A percentile compares a stretch with the other conserved stretches of the same genome.
These are phyloP conservation scores for Pammene aurita DNA, from an alignment of 2,888 invertebrate genomes.

Conservation along the genomic window DNA sequence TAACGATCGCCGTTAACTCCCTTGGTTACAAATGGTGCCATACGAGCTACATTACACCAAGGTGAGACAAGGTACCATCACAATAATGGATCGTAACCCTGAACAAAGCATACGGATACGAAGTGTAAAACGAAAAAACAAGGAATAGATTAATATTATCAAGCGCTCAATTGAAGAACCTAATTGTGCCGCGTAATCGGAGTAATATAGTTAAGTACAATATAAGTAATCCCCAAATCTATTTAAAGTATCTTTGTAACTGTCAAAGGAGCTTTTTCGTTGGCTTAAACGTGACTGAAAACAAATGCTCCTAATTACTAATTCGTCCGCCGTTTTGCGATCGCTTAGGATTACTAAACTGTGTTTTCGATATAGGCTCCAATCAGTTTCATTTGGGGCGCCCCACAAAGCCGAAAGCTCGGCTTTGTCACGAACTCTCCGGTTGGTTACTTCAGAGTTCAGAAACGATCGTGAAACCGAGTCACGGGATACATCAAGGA, in stretches of 20 bases:
- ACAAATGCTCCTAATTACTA: slow-evolving; percentile 64
- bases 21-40: slow-evolving; percentile 56
- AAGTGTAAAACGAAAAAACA: slow-evolving; percentile 35
- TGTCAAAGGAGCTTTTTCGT: slow-evolving; percentile 55
- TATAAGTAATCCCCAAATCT: slow-evolving; percentile 28
- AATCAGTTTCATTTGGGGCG: slow-evolving; percentile 44
- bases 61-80: slow-evolving; percentile 58
- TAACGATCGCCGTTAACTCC: slow-evolving; percentile 54
- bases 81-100: slow-evolving; percentile 48
- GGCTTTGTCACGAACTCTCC: slow-evolving; percentile 59
- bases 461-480: slow-evolving; percentile 61
- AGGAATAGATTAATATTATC: slow-evolving; percentile 41
- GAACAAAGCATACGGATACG: slow-evolving; percentile 53
- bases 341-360: slow-evolving; percentile 60
- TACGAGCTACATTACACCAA: slow-evolving; percentile 65
- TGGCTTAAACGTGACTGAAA: slow-evolving; percentile 62
- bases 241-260: slow-evolving; percentile 34
- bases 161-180: slow-evolving; percentile 56
- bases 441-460: slow-evolving; percentile 41
- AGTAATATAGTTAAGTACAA: slow-evolving; percentile 26
- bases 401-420: slow-evolving; percentile 22
- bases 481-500: slow-evolving; percentile 51
- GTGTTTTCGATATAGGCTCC: slow-evolving; percentile 49
- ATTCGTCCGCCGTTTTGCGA: slow-evolving; percentile 58
- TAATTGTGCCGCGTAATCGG: slow-evolving; percentile 27